Conservation (phyloP, 2,797 vertebrate species). For the Enteromius fasciolatus region DNA sequence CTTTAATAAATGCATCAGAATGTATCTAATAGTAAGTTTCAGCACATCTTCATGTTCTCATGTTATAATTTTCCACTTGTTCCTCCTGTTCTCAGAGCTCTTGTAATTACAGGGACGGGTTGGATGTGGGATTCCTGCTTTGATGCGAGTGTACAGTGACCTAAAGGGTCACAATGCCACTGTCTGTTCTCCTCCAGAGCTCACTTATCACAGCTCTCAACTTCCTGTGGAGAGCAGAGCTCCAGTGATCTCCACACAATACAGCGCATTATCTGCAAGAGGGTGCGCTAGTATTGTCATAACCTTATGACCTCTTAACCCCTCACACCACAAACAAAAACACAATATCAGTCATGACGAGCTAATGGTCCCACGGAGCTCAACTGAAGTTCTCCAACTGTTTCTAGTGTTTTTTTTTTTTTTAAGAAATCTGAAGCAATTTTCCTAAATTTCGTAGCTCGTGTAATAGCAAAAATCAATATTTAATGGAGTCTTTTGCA, state of each 20-base stretch:
- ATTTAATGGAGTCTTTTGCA: conserved; percentile 13
- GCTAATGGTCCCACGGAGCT: background rate
- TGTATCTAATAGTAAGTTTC: background rate
- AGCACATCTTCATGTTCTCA: background rate
- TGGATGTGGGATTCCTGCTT: conserved; percentile 45
- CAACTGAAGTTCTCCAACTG: background rate
- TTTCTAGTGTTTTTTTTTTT: background rate
- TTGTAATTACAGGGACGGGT: conserved; percentile 51
- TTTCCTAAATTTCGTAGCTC: background rate
- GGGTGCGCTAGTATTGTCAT: conserved; percentile 68
- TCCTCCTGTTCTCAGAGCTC: conserved; percentile 32
- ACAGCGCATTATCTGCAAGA: conserved; percentile 67
- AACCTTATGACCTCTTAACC: conserved; percentile 70
- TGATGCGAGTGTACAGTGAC: conserved; percentile 62
- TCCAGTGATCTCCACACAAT: conserved; percentile 61
- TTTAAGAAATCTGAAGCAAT: background rate
- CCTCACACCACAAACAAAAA: conserved; percentile 27
- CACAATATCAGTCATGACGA: background rate
- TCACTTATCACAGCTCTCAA: conserved; percentile 67
- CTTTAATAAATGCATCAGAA: no score
- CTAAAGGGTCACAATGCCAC: conserved; percentile 61
- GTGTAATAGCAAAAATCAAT: conserved; percentile 36
- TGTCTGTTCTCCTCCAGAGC: conserved; percentile 73
- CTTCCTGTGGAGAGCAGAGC: conserved; percentile 67
- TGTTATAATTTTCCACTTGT: conserved; percentile 35